phyloP scores from a whole-genome alignment of 2,888 invertebrate genomes.

The Laothoe populi region DNA sequence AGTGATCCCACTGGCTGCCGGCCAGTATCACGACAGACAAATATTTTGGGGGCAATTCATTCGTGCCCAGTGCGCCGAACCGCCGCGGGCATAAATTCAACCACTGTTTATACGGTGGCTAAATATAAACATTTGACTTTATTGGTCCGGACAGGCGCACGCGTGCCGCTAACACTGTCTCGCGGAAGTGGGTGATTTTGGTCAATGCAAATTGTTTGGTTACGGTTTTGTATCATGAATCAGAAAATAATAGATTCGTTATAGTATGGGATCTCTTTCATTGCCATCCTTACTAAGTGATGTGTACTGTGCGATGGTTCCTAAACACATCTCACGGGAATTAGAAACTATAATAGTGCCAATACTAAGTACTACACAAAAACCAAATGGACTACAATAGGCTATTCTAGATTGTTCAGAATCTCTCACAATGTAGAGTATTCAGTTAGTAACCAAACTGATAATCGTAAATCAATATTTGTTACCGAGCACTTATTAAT shows the following conservation, averaged over 20 bases:
- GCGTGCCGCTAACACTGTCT: slow-evolving; percentile 46
- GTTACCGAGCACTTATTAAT: slow-evolving; percentile 17
- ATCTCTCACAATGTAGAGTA: not conserved
- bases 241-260: no score
- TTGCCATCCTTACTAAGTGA: no score
- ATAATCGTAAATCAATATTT: slow-evolving; percentile 12
- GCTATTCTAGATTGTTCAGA: no score
- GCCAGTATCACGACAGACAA: slow-evolving; percentile 79
- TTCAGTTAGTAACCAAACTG: not conserved
- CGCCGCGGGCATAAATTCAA: slow-evolving; percentile 64
- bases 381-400: no score
- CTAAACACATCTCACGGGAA: no score
- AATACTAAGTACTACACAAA: no score
- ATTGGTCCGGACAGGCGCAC: slow-evolving; percentile 55
- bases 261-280: no score
- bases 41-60: slow-evolving; percentile 79
- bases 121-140: slow-evolving; percentile 73
- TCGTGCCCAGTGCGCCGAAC: slow-evolving; percentile 58
- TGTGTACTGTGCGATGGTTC: no score
- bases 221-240: not conserved
- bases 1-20: slow-evolving; percentile 76
- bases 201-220: slow-evolving; percentile 28
- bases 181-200: slow-evolving; percentile 57
- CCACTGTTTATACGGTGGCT: slow-evolving; percentile 68
- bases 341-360: no score